phyloP scores from a whole-genome alignment of 2,113 vertebrate genomes.

The Corythaeola cristata region DNA sequence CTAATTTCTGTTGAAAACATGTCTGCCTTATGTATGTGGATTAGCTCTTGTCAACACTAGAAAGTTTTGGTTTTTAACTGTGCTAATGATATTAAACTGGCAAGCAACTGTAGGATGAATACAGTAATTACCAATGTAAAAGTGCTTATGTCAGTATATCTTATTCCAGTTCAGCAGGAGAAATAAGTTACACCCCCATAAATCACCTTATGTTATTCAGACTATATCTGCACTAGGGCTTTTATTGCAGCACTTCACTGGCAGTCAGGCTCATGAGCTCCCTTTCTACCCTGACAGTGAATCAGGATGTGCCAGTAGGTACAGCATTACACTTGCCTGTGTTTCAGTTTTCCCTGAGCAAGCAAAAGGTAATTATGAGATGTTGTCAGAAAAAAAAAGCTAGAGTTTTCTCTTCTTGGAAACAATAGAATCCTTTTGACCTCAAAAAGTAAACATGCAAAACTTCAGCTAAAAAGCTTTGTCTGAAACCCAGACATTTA shows the following conservation, averaged over 20 bases:
- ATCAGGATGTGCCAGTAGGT: neutral
- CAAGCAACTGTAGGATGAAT: neutral
- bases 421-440: neutral
- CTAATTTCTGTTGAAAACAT: neutral
- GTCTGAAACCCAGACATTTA: neutral
- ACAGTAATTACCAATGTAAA: neutral
- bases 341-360: neutral
- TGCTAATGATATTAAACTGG: neutral
- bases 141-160: neutral
- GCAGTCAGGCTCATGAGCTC: neutral
- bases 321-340: neutral
- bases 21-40: neutral
- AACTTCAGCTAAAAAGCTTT: neutral
- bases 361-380: neutral
- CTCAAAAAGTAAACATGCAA: neutral
- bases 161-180: neutral
- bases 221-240: neutral
- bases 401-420: neutral
- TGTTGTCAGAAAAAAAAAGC: neutral
- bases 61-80: neutral
- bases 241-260: neutral
- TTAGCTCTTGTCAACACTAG: neutral
- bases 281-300: neutral
- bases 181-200: neutral
- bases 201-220: neutral